Evolutionary conservation across 2,888 invertebrate species (phyloP), one percentile per base, ranked within the genome.

Genomic region (Osmoderma eremita): DNA sequence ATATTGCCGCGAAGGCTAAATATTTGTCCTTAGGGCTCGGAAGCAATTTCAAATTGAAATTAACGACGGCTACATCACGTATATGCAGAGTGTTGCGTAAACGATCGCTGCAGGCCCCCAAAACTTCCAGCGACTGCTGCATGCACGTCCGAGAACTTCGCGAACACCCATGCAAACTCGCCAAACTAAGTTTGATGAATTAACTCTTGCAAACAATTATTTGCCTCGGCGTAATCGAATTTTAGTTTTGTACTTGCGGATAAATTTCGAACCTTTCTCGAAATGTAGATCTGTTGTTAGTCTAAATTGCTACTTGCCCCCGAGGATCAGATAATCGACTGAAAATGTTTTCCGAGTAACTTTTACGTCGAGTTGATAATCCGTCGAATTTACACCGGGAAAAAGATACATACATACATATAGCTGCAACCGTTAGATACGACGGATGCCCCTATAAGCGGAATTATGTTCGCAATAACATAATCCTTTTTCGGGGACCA

Each of bases 191-290:
- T 61, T 61, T 61, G 58, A 61, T 61, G 45, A 61, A 61, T 61
- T 61, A 45, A 61, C 58, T 45, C 58, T 61, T 61, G 58, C 58
- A 61, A 48, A 61, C 58, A 61, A 61, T 61, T 61, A 36, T 61
- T 48, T 61, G 41, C 45, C 45, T 20, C 30, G 15, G 45, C 22
- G 58, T 48, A 45, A 61, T 61, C 41, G 8, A 61, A 45, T 61
- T 61, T 61, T 45, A 45, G 41, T 61, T 45, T n/a, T 20, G n/a
- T 58, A 58, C 45, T 61, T 30, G 10, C 30, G 2, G 30, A 30
- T 30, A 30, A 30, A 4, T 30, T 30, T 30, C 30, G 30, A 30
- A 30, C 30, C 30, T 30, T 30, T 30, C 30, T 2, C 30, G 30
- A 30, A 30, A 30, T 30, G 30, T 6, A 30, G 30, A 30, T 30